Evolutionary conservation across 2,797 vertebrate genomes (phyloP).

Genomic region (Propithecus perrieri): DNA sequence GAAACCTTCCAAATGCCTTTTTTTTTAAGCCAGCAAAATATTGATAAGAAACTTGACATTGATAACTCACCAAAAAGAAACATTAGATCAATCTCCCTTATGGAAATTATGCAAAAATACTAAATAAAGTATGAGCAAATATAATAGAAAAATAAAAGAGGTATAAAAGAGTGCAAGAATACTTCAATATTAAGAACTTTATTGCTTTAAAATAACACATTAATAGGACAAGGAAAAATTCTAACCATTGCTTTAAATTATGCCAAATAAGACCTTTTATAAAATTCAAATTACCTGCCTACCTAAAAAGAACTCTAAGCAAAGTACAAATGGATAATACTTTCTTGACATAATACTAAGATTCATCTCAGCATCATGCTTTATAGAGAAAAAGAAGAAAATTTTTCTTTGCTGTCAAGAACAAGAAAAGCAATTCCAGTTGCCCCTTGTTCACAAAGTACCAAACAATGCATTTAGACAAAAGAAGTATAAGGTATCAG

Average conservation of each 20-base stretch:
- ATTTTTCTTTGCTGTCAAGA: not conserved
- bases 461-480: not conserved
- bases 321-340: not conserved
- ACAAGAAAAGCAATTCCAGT: not conserved
- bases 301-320: not conserved
- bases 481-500: not conserved
- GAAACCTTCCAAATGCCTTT: not conserved
- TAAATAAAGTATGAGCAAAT: not conserved
- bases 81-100: not conserved
- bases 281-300: not conserved
- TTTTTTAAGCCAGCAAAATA: slow-evolving; percentile 22
- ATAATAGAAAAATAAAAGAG: not conserved
- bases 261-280: not conserved
- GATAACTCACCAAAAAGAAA: not conserved
- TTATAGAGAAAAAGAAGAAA: not conserved
- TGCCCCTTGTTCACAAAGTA: not conserved
- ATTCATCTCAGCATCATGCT: not conserved
- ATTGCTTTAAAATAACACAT: not conserved
- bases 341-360: not conserved
- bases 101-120: not conserved
- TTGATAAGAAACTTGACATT: not conserved
- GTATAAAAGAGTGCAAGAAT: not conserved
- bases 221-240: not conserved
- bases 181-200: not conserved
- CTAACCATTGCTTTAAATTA: not conserved